Base-by-base conservation (phyloP, 2,797 vertebrate species). In the Lycodopsis pacificus region DNA sequence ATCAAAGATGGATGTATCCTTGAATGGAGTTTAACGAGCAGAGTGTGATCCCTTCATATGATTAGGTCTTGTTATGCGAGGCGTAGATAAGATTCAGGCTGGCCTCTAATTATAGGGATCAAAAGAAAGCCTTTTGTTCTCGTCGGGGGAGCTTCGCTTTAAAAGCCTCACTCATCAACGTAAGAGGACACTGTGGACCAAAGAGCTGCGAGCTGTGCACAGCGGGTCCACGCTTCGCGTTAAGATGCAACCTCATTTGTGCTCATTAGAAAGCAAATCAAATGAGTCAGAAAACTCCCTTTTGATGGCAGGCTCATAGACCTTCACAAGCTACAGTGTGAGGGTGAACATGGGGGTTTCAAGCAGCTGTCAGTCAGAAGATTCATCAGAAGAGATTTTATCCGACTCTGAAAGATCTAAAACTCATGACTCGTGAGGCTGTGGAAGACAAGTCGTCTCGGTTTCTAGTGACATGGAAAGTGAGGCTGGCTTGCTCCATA, bases 71-170 rank as follows among this genome's bases (percentile, higher is more conserved):
- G 53, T 83, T 86, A 48, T 77, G 19, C 27, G 10, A 74, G 32
- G 38, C 27, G 42, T 32, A 61, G 76, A 61, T 80, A 57, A 74
- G 49, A 78, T 66, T 77, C 53, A 73, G 25, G 34, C 73, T 65
- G 80, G 46, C 67, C 30, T 83, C 51, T 88, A 71, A 90, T 91
- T 88, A 80, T 44, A 51, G 62, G 67, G 73, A 91, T 93, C 77
- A 91, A 84, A 91, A 81, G 54, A 90, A 77, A 84, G 57, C 46
- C 53, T 81, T 82, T 82, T 88, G 42, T 80, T 88, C 65, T 73
- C 62, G 76, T 87, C 38, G 63, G 44, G 62, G 61, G 76, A 65
- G 74, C 70, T 71, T 81, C 62, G 62, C 22, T 83, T 75, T 64
- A 71, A 88, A 86, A 86, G 75, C 64, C 42, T 65, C 56, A 44